phyloP scores from a whole-genome alignment of 37 sponge, comb jelly and placozoan genomes.

The Diacarnus erythraeanus region DNA sequence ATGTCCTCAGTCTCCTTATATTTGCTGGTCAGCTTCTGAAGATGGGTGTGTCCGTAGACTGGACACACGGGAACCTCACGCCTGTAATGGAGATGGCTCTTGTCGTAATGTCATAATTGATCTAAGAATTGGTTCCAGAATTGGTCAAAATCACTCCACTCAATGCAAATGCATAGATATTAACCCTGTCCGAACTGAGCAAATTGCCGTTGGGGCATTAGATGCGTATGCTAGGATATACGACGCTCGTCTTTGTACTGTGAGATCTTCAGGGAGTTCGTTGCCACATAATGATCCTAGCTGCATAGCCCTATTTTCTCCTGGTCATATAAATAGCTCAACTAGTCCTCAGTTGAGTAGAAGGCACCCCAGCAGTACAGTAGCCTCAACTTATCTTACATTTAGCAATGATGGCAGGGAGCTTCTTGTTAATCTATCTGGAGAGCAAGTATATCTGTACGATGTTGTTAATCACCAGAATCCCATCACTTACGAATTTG shows the following conservation, averaged over 20 bases:
- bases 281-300: constrained; percentile 22
- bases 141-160: constrained; percentile 1
- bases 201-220: constrained; percentile 81
- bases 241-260: constrained; percentile 68
- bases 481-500: constrained; percentile 33
- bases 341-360: neutral
- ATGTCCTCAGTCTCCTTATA: constrained; percentile 46
- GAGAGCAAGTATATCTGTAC: constrained; percentile 86
- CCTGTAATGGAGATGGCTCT: constrained; percentile 33
- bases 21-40: constrained; percentile 86
- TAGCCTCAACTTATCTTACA: constrained; percentile 70
- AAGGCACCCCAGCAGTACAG: neutral
- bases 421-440: constrained; percentile 78
- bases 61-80: constrained; percentile 81
- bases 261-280: constrained; percentile 1
- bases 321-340: constrained; percentile 41
- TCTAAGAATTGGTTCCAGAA: constrained; percentile 25
- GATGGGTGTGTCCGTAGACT: constrained; percentile 88
- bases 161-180: constrained; percentile 89
- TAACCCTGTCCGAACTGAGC: constrained; percentile 77
- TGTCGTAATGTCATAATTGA: constrained; percentile 81
- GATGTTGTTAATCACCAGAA: constrained; percentile 13
- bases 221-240: constrained; percentile 86
- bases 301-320: constrained; percentile 55
- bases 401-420: constrained; percentile 81